Conservation (phyloP, 2,888 invertebrate genomes). For the Zygaena filipendulae region DNA sequence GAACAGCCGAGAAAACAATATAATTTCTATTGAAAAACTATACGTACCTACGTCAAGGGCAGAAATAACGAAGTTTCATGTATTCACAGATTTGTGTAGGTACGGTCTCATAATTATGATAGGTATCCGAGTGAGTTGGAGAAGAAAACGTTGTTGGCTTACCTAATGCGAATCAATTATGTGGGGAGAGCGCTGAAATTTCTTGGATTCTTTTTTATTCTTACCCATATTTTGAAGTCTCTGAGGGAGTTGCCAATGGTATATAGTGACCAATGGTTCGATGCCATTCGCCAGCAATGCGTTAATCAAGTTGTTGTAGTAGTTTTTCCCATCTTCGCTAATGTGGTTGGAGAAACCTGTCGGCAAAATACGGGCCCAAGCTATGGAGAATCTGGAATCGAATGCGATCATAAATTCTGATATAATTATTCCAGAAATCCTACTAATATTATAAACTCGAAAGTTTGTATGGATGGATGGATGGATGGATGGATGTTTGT, state of each 20-base stretch:
- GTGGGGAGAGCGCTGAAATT: no score
- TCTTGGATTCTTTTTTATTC: conserved; percentile 23
- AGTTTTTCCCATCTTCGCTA: conserved; percentile 56
- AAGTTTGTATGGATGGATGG: no score
- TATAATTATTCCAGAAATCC: no score
- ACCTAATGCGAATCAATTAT: no score
- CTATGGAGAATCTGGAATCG: conserved; percentile 57
- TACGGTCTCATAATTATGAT: conserved; percentile 24
- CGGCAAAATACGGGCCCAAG: conserved; percentile 69
- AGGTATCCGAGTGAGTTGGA: conserved; percentile 34
- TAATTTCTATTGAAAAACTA: no score
- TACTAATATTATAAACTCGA: no score
- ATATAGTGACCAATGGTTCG: conserved; percentile 58
- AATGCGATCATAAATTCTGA: no score
- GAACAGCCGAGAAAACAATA: conserved; percentile 3
- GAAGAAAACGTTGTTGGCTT: no score
- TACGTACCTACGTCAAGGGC: no score
- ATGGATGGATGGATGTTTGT: no score
- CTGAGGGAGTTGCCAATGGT: conserved; percentile 57
- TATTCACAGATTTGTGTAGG: no score
- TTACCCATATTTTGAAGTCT: conserved; percentile 38
- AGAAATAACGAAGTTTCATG: no score
- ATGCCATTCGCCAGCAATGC: conserved; percentile 61
- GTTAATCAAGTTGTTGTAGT: conserved; percentile 64
- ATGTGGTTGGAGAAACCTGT: conserved; percentile 34